Evolutionary conservation across 2,888 invertebrate genomes (phyloP).

Genomic region (Orchesellides sinensis): DNA sequence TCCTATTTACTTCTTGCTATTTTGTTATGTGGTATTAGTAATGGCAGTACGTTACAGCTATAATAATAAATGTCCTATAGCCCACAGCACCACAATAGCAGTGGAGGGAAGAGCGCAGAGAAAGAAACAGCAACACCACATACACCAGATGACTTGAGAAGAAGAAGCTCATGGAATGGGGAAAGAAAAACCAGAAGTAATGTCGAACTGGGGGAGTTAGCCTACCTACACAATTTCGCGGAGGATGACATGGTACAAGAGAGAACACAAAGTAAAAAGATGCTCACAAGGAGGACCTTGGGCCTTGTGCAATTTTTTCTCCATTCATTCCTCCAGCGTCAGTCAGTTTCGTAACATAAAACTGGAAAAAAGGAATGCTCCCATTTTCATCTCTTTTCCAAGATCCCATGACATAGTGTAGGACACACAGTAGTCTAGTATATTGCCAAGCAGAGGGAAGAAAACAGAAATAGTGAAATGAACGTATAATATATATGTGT

Average conservation of each 20-base stretch:
- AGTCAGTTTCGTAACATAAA: background rate
- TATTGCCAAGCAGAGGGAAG: background rate
- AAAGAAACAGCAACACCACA: background rate
- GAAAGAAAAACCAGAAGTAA: background rate
- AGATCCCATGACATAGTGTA: conserved; percentile 16
- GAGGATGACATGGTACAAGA: background rate
- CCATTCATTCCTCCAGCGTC: conserved; percentile 1
- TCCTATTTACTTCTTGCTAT: background rate
- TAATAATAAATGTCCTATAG: background rate
- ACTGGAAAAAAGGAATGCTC: conserved; percentile 10
- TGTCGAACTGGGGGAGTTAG: background rate
- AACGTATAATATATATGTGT: background rate
- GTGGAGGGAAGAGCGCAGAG: background rate
- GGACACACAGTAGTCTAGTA: background rate
- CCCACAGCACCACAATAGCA: too few relatives aligned
- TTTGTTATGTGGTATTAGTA: too few relatives aligned
- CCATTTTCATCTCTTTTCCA: conserved; percentile 1
- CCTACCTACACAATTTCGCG: background rate
- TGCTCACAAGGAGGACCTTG: conserved; percentile 28
- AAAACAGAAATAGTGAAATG: background rate
- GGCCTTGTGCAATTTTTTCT: conserved; percentile 41
- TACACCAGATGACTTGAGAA: background rate
- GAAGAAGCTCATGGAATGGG: background rate
- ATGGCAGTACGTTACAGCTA: too few relatives aligned
- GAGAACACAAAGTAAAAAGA: conserved; percentile 33